These are phyloP conservation scores for Lutraria rhynchaena DNA, from an alignment of 1,140 invertebrate species.

Conservation along the genomic window DNA sequence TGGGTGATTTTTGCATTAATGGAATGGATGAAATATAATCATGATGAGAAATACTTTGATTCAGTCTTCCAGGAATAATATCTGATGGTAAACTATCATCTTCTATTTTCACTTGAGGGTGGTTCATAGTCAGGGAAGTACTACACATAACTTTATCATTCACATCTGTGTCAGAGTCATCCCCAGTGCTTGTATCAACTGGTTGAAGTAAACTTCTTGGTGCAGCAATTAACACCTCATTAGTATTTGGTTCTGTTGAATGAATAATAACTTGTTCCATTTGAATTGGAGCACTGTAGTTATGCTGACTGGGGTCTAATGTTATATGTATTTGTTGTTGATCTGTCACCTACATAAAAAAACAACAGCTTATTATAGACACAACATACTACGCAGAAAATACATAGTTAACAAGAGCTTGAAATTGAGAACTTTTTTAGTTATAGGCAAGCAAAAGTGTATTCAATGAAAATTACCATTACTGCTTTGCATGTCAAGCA, in stretches of 20 bases:
- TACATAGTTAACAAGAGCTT: no score
- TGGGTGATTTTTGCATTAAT: constrained; percentile 14
- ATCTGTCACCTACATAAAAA: constrained; percentile 17
- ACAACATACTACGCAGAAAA: no score
- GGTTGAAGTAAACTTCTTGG: background rate
- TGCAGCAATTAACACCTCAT: background rate
- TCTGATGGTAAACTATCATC: constrained; percentile 14
- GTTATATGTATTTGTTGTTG: constrained; percentile 12
- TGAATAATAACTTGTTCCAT: constrained; percentile 42
- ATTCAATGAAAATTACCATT: no score
- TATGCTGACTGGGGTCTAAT: constrained; percentile 19
- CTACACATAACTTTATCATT: constrained; percentile 53
- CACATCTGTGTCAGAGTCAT: constrained; percentile 53
- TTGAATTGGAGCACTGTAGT: constrained; percentile 32
- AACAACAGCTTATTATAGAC: background rate
- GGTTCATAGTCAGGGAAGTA: constrained; percentile 17
- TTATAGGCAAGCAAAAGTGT: no score
- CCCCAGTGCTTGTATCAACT: background rate
- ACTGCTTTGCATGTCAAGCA: no score
- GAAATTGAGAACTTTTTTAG: no score
- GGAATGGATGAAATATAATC: constrained; percentile 51
- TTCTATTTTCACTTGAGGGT: constrained; percentile 27
- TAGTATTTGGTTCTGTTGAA: background rate
- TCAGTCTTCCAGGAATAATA: constrained; percentile 30
- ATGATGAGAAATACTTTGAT: constrained; percentile 53